These are phyloP conservation scores for Rhinolophus sinicus DNA, from an alignment of 2,113 vertebrate species.

Conservation along the genomic window DNA sequence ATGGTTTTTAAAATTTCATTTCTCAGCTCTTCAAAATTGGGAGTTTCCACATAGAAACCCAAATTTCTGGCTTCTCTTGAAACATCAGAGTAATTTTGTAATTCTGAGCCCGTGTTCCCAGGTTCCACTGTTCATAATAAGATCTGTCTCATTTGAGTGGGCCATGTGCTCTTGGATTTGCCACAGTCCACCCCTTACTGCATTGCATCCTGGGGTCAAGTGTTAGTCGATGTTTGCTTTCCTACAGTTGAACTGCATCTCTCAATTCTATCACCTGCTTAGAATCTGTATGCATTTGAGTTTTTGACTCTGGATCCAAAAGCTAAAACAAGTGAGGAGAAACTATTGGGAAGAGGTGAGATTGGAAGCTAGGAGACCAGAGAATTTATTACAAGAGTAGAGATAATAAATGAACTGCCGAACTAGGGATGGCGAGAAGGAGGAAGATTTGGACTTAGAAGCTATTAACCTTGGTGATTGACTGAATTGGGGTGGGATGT, in stretches of 20 bases:
- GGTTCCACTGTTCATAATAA: background rate
- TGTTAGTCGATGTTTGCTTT: slow-evolving; percentile 44
- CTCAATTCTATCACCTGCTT: background rate
- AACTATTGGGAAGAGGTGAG: background rate
- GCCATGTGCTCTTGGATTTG: background rate
- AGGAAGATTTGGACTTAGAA: background rate
- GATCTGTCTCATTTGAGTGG: background rate
- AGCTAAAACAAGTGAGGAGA: slow-evolving; percentile 15
- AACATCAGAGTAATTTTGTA: background rate
- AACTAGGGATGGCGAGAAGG: background rate
- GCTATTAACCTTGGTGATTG: background rate
- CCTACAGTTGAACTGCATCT: background rate
- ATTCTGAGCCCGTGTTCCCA: background rate
- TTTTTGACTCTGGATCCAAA: background rate
- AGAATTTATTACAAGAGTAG: background rate
- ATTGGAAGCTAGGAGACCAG: background rate
- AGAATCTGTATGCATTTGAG: background rate
- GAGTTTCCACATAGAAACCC: slow-evolving; percentile 9
- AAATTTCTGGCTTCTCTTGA: slow-evolving; percentile 34
- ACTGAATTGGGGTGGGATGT: background rate
- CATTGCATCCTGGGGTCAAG: background rate
- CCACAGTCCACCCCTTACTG: background rate
- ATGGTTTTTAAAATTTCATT: slow-evolving; percentile 42
- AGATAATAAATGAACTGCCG: background rate
- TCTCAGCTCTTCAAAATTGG: slow-evolving; percentile 22